Evolutionary conservation across 1,140 invertebrate genomes (phyloP).

Genomic region (Aradophagus sp.): DNA sequence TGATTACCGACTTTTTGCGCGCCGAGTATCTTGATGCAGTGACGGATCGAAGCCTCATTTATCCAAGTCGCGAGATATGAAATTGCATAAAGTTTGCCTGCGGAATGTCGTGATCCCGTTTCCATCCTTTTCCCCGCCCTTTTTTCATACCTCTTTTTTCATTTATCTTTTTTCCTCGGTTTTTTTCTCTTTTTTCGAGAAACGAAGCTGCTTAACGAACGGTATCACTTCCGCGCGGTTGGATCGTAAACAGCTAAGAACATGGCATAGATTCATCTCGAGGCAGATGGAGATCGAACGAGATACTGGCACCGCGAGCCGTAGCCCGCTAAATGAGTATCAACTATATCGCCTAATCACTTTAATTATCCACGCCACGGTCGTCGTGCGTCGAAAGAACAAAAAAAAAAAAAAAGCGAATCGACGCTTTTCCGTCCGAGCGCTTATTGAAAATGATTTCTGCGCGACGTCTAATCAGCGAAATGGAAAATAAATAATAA

Average conservation of each 20-base stretch:
- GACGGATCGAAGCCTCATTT: conserved; percentile 57
- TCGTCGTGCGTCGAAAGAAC: no score
- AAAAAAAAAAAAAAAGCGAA: background rate
- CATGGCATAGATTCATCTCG: conserved; percentile 52
- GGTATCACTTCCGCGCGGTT: conserved; percentile 55
- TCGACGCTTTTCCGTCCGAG: background rate
- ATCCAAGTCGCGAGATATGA: conserved; percentile 54
- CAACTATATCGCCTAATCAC: conserved; percentile 37
- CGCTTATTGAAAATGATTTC: no score
- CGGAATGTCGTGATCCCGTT: conserved; percentile 57
- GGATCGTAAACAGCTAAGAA: conserved; percentile 27
- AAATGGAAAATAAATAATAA: no score
- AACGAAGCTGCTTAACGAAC: conserved; percentile 50
- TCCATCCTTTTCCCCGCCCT: conserved; percentile 2
- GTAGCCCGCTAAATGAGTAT: conserved; percentile 36
- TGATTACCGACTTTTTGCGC: conserved; percentile 45
- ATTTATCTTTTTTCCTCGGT: no score
- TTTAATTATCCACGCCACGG: conserved; percentile 31
- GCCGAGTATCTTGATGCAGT: conserved; percentile 46
- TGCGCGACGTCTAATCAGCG: no score
- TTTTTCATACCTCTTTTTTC: no score
- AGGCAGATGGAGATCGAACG: conserved; percentile 43
- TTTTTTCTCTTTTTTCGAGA: conserved; percentile 23
- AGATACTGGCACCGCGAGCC: conserved; percentile 46
- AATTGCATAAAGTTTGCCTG: conserved; percentile 58